Conservation (phyloP, 2,113 vertebrate genomes). For the Xiphophorus hellerii region DNA sequence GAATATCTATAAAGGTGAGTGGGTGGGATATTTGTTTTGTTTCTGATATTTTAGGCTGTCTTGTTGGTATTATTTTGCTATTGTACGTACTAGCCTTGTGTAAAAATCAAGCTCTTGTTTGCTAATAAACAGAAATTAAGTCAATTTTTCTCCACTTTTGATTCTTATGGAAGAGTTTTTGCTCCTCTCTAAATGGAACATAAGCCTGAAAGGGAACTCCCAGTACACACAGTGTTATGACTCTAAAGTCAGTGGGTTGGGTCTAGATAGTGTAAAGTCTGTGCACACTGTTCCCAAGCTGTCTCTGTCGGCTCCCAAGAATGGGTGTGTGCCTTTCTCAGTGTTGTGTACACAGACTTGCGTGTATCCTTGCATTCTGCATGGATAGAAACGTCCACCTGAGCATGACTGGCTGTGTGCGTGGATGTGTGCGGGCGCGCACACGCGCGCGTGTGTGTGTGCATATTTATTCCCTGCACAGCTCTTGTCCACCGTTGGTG, state of each 20-base stretch:
- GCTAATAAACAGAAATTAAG: not conserved
- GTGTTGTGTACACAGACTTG: constrained; percentile 20
- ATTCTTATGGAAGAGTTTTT: not conserved
- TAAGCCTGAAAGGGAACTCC: not conserved
- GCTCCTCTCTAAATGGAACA: not conserved
- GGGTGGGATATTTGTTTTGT: too few relatives aligned
- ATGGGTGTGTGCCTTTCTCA: constrained; percentile 40
- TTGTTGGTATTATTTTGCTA: not conserved
- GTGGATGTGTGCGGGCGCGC: not conserved
- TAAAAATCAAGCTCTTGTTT: not conserved
- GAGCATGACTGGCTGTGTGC: constrained; percentile 23
- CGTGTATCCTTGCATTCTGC: constrained; percentile 20
- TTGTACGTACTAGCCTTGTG: not conserved
- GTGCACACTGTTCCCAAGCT: constrained; percentile 29
- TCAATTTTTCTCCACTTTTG: not conserved
- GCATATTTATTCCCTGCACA: constrained; percentile 58
- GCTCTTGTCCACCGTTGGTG: constrained; percentile 71
- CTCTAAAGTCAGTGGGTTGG: constrained; percentile 17
- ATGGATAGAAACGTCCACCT: constrained; percentile 39
- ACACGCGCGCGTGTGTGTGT: not conserved
- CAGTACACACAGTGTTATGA: not conserved
- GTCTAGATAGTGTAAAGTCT: constrained; percentile 19
- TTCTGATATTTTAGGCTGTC: too few relatives aligned
- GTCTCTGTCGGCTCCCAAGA: constrained; percentile 34
- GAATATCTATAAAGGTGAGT: too few relatives aligned